A percentile compares a stretch with the other conserved stretches of the same genome.
Evolutionary conservation across 2,113 vertebrate genomes (phyloP).

Genomic region (Herpailurus yagouaroundi): DNA sequence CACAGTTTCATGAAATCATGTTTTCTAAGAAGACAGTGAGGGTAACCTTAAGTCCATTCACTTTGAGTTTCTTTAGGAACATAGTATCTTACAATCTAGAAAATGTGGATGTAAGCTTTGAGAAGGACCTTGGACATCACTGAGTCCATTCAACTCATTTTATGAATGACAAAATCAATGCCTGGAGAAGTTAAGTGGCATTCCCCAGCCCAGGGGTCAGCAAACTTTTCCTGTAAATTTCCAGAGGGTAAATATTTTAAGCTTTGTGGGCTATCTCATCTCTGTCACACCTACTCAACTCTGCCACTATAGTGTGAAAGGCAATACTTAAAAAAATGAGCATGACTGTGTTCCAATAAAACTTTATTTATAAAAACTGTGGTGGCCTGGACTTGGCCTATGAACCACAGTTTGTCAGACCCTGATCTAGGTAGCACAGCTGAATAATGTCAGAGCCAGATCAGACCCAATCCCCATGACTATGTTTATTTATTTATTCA

Average conservation of each 20-base stretch:
- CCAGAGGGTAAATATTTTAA: not conserved
- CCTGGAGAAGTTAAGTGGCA: not conserved
- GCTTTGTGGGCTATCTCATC: not conserved
- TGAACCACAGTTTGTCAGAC: not conserved
- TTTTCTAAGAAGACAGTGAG: constrained; percentile 45
- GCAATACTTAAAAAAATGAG: not conserved
- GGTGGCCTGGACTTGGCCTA: not conserved
- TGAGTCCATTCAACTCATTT: constrained; percentile 42
- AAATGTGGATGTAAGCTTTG: not conserved
- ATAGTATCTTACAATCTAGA: not conserved
- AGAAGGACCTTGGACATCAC: not conserved
- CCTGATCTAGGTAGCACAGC: not conserved
- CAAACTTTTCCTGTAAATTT: not conserved
- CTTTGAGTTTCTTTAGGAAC: constrained; percentile 11
- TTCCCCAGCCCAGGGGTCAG: not conserved
- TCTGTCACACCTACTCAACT: not conserved
- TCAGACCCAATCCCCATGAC: not conserved
- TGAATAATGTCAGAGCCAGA: not conserved
- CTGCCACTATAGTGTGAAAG: not conserved
- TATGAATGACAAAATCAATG: constrained; percentile 27
- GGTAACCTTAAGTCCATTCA: not conserved
- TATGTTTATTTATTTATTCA: not conserved
- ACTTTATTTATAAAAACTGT: constrained; percentile 24
- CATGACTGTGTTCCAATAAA: not conserved
- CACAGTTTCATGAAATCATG: constrained; percentile 27